Conservation (phyloP, 2,113 vertebrate species). For the Cebidichthys violaceus region DNA sequence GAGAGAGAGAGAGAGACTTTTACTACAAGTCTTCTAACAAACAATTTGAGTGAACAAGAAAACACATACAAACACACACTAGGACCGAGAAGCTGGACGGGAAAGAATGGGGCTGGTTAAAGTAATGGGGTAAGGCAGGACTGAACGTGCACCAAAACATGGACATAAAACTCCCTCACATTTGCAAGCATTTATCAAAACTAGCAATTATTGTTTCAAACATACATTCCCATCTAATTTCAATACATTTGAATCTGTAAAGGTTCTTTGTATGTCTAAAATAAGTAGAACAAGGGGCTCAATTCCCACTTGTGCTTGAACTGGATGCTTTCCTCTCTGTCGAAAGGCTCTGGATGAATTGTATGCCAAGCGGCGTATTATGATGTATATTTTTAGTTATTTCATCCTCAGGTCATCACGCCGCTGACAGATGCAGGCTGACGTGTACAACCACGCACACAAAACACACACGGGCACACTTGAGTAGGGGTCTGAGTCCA, state of each 20-base stretch:
- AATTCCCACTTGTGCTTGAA: background rate
- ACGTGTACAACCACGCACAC: conserved; percentile 58
- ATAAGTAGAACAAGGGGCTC: background rate
- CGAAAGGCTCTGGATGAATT: conserved; percentile 7
- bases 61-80: background rate
- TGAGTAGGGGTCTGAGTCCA: conserved; percentile 70
- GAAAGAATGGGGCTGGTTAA: conserved; percentile 27
- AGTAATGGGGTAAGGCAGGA: conserved; percentile 10
- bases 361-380: conserved; percentile 19
- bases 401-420: conserved; percentile 59
- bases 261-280: background rate
- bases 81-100: conserved; percentile 3
- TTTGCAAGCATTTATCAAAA: conserved; percentile 18
- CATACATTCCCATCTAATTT: background rate
- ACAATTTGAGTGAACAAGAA: background rate
- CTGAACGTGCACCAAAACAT: background rate
- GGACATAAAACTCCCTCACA: background rate
- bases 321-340: conserved; percentile 12
- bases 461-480: conserved; percentile 65
- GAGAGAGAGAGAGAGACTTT: conserved; percentile 26
- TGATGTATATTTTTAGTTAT: conserved; percentile 34
- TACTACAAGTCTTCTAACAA: conserved; percentile 7
- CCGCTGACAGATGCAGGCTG: conserved; percentile 67
- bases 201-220: background rate
- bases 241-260: background rate